Conservation (phyloP, 2,797 vertebrate species). For the Anniella stebbinsi region DNA sequence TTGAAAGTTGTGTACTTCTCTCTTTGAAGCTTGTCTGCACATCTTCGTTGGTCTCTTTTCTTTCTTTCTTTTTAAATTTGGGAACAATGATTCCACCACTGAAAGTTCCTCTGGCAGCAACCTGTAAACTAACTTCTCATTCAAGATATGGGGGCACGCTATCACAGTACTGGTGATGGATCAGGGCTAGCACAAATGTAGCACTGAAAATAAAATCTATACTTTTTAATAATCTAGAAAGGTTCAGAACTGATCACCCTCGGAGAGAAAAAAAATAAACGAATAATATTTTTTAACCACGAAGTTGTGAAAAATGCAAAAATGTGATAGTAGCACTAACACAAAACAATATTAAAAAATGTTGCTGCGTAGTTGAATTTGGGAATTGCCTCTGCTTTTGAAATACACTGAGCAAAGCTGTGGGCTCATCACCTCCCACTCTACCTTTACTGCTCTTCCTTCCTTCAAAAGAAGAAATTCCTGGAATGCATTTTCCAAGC, state of each 20-base stretch:
- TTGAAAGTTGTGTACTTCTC: neutral
- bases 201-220: neutral
- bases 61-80: neutral
- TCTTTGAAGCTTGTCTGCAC: neutral
- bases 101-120: neutral
- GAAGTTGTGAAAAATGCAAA: neutral
- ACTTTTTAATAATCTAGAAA: slow-evolving; percentile 7
- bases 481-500: neutral
- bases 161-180: neutral
- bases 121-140: neutral
- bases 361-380: slow-evolving; percentile 21
- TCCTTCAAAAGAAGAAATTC: slow-evolving; percentile 34
- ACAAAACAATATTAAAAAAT: slow-evolving; percentile 8
- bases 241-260: slow-evolving; percentile 4
- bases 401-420: slow-evolving; percentile 23
- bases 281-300: neutral
- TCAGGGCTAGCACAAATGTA: neutral
- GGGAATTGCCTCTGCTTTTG: neutral
- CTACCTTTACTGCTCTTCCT: neutral
- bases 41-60: neutral
- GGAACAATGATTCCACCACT: neutral
- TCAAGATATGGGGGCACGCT: neutral
- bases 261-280: neutral
- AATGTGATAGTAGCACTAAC: neutral
- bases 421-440: neutral